Evolutionary conservation across 2,888 invertebrate genomes (phyloP).

Genomic region (Gastrophysa polygoni): DNA sequence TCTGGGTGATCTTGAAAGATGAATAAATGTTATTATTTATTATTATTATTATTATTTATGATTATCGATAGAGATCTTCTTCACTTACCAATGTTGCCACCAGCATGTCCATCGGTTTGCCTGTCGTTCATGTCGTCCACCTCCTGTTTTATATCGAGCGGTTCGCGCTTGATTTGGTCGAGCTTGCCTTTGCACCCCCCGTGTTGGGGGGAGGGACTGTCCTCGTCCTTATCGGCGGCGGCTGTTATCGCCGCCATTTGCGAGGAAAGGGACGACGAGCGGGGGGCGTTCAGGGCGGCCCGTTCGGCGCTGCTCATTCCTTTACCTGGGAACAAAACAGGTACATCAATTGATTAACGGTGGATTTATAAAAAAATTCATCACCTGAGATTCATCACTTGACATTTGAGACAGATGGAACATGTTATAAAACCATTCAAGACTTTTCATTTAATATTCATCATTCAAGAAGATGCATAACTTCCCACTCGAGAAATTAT

Average conservation of each 20-base stretch:
- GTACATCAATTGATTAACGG: too few relatives aligned
- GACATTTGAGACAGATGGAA: too few relatives aligned
- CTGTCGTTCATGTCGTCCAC: constrained; percentile 61
- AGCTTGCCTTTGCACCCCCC: constrained; percentile 68
- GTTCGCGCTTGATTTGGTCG: constrained; percentile 68
- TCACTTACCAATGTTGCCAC: constrained; percentile 56
- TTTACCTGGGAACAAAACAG: constrained; percentile 52
- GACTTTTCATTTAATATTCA: too few relatives aligned
- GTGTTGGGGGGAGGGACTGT: constrained; percentile 65
- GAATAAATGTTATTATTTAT: too few relatives aligned
- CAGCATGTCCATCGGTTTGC: constrained; percentile 62
- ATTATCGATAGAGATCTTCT: neutral
- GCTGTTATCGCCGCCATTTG: constrained; percentile 77
- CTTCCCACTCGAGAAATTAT: too few relatives aligned
- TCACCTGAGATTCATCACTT: too few relatives aligned
- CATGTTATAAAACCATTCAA: too few relatives aligned
- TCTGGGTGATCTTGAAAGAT: too few relatives aligned
- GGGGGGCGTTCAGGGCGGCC: constrained; percentile 60
- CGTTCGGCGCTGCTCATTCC: constrained; percentile 63
- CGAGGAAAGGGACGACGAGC: constrained; percentile 66
- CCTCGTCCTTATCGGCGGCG: constrained; percentile 69
- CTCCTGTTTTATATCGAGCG: constrained; percentile 67
- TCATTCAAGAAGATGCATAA: too few relatives aligned
- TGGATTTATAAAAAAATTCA: too few relatives aligned
- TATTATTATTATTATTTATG: too few relatives aligned